Evolutionary conservation across 2,113 vertebrate species (phyloP), one percentile per base, ranked within the genome.

Genomic region (Turdus rufiventris): DNA sequence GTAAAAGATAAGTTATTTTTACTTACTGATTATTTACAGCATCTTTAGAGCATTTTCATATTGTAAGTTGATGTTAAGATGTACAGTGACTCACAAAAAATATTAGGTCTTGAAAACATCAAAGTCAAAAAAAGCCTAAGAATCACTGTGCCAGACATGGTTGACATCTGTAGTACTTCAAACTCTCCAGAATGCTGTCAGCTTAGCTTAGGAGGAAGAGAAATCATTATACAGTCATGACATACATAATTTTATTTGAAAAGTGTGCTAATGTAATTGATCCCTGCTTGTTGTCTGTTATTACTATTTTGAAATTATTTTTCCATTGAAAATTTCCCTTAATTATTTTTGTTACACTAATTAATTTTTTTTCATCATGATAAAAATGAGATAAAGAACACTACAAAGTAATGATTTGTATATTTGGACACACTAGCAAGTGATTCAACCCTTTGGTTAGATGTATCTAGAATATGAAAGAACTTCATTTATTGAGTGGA

Each of bases 401-500:
- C 95, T 67, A 70, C 63, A 45, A 73, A 53, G n/a, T 51, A 78
- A 24, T 65, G 36, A 2, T 77, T 36, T 91, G 8, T 58, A 23
- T 29, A 29, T 88, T 75, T 79, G 57, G 40, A 57, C 48, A 51
- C 28, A 18, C 28, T 62, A 86, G 34, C 31, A 48, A 76, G 36
- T 38, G 45, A 88, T 85, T 79, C 47, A 93, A 14, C 33, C 77
- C 62, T 47, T 86, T 91, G 76, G 79, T 92, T 94, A 96, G 95
- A 91, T 96, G 58, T n/a, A 10, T n/a, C 67, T 97, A 91, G 85
- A 95, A 34, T 96, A 96, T 71, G 87, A 96, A 93, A 91, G 87
- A 88, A 40, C 36, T 50, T 40, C 2, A 40, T 97, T 97, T 94
- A 48, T 6, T 56, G 42, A 85, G 33, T 96, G 92, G 81, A 48